Conservation (phyloP, 2,797 vertebrate species). For the Cyclopterus lumpus region DNA sequence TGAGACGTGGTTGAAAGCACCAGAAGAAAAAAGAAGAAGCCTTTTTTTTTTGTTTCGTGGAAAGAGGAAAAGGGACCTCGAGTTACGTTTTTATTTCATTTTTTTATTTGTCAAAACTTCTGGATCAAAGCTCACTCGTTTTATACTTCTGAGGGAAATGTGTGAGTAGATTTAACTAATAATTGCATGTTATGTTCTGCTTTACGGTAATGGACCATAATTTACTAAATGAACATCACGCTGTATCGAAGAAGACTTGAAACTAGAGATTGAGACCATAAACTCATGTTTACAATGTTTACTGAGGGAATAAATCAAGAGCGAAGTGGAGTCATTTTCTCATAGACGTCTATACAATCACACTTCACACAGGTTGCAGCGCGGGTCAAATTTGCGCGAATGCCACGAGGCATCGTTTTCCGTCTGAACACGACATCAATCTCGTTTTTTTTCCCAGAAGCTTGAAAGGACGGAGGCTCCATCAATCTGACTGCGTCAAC, state of each 20-base stretch:
- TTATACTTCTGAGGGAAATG: background rate
- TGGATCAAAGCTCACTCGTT: background rate
- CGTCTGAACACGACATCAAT: slow-evolving; percentile 2
- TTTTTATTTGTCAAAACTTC: background rate
- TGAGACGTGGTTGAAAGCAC: background rate
- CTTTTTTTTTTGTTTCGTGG: background rate
- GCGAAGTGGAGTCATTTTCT: background rate
- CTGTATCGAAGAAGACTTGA: too few relatives aligned
- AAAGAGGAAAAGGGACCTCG: background rate
- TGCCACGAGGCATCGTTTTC: background rate
- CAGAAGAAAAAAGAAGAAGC: background rate
- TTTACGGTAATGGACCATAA: too few relatives aligned
- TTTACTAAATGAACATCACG: too few relatives aligned
- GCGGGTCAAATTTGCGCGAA: background rate
- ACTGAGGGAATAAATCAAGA: background rate
- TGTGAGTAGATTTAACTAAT: slow-evolving; percentile 5
- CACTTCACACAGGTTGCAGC: too few relatives aligned
- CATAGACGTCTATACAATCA: background rate
- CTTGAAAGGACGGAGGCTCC: background rate
- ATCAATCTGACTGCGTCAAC: background rate
- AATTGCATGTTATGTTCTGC: background rate
- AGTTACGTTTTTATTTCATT: background rate
- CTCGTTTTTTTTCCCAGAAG: background rate
- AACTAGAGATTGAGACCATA: too few relatives aligned
- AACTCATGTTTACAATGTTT: background rate